Base-by-base conservation (phyloP, 2,113 vertebrate species). In the Telmatochromis brichardi region DNA sequence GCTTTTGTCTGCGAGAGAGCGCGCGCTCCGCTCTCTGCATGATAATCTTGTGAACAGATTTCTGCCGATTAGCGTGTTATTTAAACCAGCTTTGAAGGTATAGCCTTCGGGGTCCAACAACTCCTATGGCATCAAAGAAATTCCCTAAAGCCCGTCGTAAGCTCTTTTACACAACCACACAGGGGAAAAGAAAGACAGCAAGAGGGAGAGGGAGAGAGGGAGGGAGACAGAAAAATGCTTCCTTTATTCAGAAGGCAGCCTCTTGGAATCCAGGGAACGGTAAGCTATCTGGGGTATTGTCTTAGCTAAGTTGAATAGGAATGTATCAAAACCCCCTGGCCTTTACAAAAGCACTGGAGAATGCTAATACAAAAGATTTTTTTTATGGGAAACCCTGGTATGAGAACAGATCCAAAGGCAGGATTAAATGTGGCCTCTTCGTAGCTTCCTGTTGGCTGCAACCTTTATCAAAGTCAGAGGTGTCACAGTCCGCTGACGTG, bases 21-120 rank as follows among this genome's bases (percentile, higher is more conserved):
- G 83, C 15, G 79, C 6, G 78, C 88, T n/a, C 84, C 81, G 45
- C 89, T 88, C 92, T 55, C 84, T 84, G 60, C 87, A 28, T 84
- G 88, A 81, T 95, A 95, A 96, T 95, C 95, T 93, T 37, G 78
- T 84, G 87, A 95, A 92, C 91, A 95, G 95, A 97, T 97, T 96
- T 95, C 82, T 90, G 79, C 90, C 60, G 95, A 96, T 96, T 95
- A 96, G 93, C 85, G 76, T 83, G 92, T 93, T 96, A 95, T 96
- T 96, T 93, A 93, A 93, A 95, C 86, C 73, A 40, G 92, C 95
- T 94, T 96, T 94, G 92, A 95, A 95, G 92, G 93, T 94, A 90
- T 91, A 89, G 92, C 93, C 93, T 79, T 86, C 37, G 85, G 63
- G 93, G 94, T 93, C 90, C 89, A 71, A 81, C 93, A 81, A 83